Percentiles rank a stretch among this genome's conserved stretches.
Conservation (phyloP, 2,797 vertebrate genomes). For the Menidia menidia region DNA sequence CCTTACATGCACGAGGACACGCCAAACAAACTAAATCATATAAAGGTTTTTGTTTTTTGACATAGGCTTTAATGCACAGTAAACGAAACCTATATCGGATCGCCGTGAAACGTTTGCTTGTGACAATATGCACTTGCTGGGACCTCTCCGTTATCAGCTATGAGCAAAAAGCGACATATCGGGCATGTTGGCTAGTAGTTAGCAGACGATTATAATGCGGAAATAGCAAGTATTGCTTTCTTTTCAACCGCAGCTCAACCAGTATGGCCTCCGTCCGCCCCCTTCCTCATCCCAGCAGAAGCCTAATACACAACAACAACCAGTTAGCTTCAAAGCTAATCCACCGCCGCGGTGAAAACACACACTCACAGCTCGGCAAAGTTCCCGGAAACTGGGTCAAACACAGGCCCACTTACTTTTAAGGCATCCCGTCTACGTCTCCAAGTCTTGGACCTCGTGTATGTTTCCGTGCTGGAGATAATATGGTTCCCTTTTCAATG, state of each 20-base stretch:
- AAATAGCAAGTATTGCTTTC: constrained; percentile 53
- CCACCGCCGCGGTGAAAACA: constrained; percentile 41
- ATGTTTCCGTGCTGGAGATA: constrained; percentile 51
- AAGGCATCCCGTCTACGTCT: constrained; percentile 37
- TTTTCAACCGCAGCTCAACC: constrained; percentile 62
- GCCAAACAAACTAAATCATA: neutral
- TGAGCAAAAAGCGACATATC: neutral
- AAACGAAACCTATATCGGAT: constrained; percentile 10
- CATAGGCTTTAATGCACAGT: neutral
- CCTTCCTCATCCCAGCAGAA: constrained; percentile 75
- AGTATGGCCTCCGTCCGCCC: constrained; percentile 86
- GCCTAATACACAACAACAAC: constrained; percentile 72
- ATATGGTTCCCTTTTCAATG: constrained; percentile 74
- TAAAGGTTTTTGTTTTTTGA: neutral
- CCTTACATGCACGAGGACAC: neutral
- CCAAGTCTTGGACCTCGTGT: constrained; percentile 38
- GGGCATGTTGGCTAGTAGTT: neutral
- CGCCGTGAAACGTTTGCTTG: neutral
- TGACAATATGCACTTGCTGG: constrained; percentile 11
- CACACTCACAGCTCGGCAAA: constrained; percentile 25
- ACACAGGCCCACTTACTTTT: constrained; percentile 66
- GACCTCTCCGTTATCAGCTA: neutral
- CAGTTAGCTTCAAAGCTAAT: constrained; percentile 77
- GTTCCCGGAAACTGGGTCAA: constrained; percentile 26
- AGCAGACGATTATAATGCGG: constrained; percentile 38